phyloP scores from a whole-genome alignment of 2,113 vertebrate genomes.

The Ginglymostoma cirratum region DNA sequence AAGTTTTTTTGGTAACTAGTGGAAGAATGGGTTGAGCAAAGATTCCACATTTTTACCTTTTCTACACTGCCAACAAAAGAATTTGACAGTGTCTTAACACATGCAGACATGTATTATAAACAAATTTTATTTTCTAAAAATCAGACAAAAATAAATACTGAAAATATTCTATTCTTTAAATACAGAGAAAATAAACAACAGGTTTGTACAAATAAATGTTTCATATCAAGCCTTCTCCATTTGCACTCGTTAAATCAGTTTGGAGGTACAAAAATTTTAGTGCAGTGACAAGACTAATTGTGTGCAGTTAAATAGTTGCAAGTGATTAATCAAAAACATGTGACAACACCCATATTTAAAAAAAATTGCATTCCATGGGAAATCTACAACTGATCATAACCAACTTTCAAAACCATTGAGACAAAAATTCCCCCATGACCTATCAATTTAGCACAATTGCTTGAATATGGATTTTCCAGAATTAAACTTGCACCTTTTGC shows the following conservation, averaged over 20 bases:
- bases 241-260: not conserved
- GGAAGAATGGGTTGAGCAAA: not conserved
- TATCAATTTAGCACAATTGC: not conserved
- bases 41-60: not conserved
- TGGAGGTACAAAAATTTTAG: not conserved
- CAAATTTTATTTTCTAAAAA: constrained; percentile 14
- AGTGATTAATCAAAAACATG: not conserved
- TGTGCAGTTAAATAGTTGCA: not conserved
- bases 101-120: not conserved
- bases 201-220: not conserved
- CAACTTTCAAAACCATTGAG: not conserved
- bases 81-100: not conserved
- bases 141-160: not conserved
- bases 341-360: not conserved
- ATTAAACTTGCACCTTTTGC: not conserved
- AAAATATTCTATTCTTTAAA: constrained; percentile 9
- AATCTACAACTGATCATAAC: not conserved
- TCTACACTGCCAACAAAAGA: not conserved
- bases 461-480: not conserved
- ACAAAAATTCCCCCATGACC: not conserved
- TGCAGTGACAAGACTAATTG: not conserved
- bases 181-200: not conserved
- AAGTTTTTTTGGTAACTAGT: not conserved
- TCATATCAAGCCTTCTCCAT: not conserved
- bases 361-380: not conserved